Evolutionary conservation across 1,140 invertebrate species (phyloP).

Genomic region (Drosophila nannoptera): DNA sequence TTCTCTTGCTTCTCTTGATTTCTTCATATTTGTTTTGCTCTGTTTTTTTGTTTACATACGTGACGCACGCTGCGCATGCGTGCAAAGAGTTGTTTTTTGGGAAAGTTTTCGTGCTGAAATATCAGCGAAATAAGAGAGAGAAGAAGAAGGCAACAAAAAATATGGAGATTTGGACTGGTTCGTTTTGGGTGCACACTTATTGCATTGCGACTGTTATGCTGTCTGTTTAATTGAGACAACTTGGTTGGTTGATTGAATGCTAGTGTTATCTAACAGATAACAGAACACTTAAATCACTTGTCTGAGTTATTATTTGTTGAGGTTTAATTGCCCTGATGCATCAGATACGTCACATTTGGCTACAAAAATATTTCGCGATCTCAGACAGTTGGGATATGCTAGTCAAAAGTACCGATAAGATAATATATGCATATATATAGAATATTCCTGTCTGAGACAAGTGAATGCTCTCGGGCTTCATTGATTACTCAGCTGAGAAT

Average conservation of each 20-base stretch:
- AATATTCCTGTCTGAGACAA: background rate
- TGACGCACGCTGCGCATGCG: slow-evolving; percentile 58
- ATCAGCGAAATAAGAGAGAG: background rate
- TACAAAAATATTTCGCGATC: background rate
- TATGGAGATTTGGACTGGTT: slow-evolving; percentile 5
- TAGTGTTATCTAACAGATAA: slow-evolving; percentile 48
- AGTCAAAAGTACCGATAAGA: slow-evolving; percentile 51
- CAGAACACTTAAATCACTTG: slow-evolving; percentile 9
- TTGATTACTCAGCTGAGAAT: slow-evolving; percentile 39
- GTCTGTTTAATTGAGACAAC: slow-evolving; percentile 17
- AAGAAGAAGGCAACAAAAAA: background rate
- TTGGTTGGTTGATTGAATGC: slow-evolving; percentile 39
- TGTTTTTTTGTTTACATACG: slow-evolving; percentile 38
- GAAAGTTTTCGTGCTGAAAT: slow-evolving; percentile 29
- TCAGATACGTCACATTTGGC: slow-evolving; percentile 27
- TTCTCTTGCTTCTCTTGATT: no score
- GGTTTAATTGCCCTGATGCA: slow-evolving; percentile 36
- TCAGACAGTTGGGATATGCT: slow-evolving; percentile 28
- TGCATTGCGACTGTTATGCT: slow-evolving; percentile 14
- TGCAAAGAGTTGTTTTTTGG: slow-evolving; percentile 15
- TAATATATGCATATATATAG: slow-evolving; percentile 9
- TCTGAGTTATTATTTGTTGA: slow-evolving; percentile 6
- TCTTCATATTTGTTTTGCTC: slow-evolving; percentile 30
- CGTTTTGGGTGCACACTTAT: slow-evolving; percentile 6
- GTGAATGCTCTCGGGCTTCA: slow-evolving; percentile 25